Conservation (phyloP, 2,888 invertebrate species). For the Ophioninae sp. region DNA sequence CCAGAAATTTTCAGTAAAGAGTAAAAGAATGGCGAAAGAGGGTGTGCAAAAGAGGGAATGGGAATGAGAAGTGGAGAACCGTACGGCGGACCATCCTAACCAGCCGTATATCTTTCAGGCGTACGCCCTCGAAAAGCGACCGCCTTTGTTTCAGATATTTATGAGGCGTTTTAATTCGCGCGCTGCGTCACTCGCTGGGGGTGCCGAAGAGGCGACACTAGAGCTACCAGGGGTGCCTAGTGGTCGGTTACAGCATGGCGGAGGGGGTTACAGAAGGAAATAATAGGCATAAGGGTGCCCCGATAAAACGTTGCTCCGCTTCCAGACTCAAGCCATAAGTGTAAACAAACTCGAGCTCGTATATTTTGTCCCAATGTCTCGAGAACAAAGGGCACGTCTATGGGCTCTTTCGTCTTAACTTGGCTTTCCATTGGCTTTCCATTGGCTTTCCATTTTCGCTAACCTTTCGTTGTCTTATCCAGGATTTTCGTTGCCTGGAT, state of each 20-base stretch:
- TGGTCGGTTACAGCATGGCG: constrained; percentile 50
- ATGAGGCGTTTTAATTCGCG: constrained; percentile 81
- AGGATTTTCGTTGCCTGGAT: not conserved
- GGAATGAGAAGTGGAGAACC: constrained; percentile 49
- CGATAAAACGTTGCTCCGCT: constrained; percentile 75
- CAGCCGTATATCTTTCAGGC: constrained; percentile 79
- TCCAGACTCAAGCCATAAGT: constrained; percentile 73
- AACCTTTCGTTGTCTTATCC: not conserved
- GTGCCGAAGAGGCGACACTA: constrained; percentile 67
- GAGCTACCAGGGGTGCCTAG: constrained; percentile 40
- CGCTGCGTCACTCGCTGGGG: constrained; percentile 76
- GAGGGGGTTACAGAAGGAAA: constrained; percentile 67
- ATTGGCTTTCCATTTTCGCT: not conserved
- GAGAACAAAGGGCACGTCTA: constrained; percentile 62
- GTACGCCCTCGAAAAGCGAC: constrained; percentile 79
- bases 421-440: not conserved
- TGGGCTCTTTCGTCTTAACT: constrained; percentile 36
- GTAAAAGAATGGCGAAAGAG: constrained; percentile 3
- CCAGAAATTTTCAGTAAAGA: constrained; percentile 34
- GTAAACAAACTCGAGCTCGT: constrained; percentile 82
- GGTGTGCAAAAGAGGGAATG: constrained; percentile 30
- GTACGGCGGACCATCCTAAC: constrained; percentile 73
- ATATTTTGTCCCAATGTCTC: constrained; percentile 82
- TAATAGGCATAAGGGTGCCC: constrained; percentile 79
- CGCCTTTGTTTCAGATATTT: constrained; percentile 81